Conservation (phyloP, 1,140 invertebrate genomes). For the Micrasema minimum region DNA sequence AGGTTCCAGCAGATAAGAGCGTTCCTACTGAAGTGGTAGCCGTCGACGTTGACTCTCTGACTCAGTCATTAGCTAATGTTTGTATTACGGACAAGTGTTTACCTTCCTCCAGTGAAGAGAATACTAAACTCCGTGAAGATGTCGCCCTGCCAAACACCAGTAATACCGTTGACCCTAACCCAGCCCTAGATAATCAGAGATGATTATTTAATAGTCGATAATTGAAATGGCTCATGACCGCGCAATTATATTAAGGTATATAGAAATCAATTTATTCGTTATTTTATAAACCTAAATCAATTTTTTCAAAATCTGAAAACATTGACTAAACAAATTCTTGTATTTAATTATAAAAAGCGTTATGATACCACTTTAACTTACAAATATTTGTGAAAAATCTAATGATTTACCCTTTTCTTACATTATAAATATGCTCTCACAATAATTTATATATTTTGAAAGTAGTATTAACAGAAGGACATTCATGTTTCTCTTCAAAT, state of each 20-base stretch:
- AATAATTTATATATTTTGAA: conserved; percentile 29
- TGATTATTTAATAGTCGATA: conserved; percentile 20
- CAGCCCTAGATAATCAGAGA: conserved; percentile 17
- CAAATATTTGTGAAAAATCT: conserved; percentile 6
- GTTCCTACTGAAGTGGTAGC: not conserved
- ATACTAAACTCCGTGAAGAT: not conserved
- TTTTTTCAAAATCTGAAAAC: not conserved
- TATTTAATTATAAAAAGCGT: conserved; percentile 10
- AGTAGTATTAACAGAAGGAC: too few relatives aligned
- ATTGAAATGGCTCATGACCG: conserved; percentile 34
- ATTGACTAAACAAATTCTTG: conserved; percentile 14
- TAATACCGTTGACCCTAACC: not conserved
- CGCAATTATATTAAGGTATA: conserved; percentile 36
- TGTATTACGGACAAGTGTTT: not conserved
- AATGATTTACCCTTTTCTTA: conserved; percentile 8
- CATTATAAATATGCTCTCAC: conserved; percentile 9
- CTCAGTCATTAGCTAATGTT: conserved; percentile 21
- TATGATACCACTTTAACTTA: conserved; percentile 14
- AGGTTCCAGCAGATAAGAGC: not conserved
- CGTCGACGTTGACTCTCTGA: conserved; percentile 2
- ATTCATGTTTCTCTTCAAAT: too few relatives aligned
- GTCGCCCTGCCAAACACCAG: not conserved
- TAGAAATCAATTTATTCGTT: conserved; percentile 28
- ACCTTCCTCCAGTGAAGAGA: too few relatives aligned
- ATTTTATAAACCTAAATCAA: conserved; percentile 7